phyloP scores from a whole-genome alignment of 2,113 vertebrate species.

The Clinocottus analis region DNA sequence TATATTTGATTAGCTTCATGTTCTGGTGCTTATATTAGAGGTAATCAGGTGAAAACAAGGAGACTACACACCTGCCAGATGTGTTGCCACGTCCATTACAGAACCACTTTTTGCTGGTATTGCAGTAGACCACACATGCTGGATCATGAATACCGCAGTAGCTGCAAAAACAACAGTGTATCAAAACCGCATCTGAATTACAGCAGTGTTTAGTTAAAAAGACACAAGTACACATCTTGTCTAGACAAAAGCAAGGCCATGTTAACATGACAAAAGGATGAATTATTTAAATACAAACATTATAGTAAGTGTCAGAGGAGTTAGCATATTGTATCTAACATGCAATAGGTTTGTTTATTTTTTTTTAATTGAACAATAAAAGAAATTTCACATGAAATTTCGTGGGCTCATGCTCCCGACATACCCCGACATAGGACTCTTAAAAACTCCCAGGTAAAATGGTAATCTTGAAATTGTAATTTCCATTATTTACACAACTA shows the following conservation, averaged over 20 bases:
- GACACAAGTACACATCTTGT: fast-evolving
- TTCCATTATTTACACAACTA: background rate
- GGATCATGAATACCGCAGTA: slow-evolving; percentile 99
- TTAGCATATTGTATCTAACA: background rate
- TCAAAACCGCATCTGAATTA: background rate
- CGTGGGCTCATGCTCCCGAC: background rate
- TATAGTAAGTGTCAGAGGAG: background rate
- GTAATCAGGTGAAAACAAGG: background rate
- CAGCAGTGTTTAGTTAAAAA: background rate
- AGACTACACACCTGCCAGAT: slow-evolving; percentile 90
- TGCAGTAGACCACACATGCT: slow-evolving; percentile 98
- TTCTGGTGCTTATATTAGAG: background rate
- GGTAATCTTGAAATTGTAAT: background rate
- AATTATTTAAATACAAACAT: background rate
- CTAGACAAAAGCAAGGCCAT: background rate
- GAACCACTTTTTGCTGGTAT: slow-evolving; percentile 99
- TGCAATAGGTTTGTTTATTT: background rate
- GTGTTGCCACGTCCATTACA: slow-evolving; percentile 98
- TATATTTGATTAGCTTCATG: background rate
- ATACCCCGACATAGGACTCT: too few relatives aligned
- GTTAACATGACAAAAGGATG: too few relatives aligned
- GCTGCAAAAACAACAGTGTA: slow-evolving; percentile 76
- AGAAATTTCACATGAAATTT: background rate
- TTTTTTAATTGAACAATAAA: background rate
- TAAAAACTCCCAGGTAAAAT: background rate